Conservation (phyloP, 2,113 vertebrate genomes). For the Apus apus region DNA sequence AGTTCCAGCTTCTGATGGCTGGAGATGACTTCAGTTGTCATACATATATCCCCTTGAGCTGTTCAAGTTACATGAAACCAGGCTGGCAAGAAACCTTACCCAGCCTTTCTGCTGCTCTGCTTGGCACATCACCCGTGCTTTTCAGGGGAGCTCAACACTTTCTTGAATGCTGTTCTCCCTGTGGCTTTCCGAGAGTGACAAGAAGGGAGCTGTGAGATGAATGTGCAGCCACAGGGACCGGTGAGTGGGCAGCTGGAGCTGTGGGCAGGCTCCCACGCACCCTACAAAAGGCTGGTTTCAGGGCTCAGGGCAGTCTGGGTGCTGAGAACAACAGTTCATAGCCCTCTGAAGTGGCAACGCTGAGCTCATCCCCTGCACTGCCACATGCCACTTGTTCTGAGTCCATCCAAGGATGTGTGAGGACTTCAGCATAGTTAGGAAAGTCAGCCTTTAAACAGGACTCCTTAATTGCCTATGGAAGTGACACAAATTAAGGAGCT, state of each 20-base stretch:
- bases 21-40: neutral
- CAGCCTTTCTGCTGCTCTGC: neutral
- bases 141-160: neutral
- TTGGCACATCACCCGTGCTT: neutral
- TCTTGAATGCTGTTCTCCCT: neutral
- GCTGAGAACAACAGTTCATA: neutral
- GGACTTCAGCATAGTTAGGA: neutral
- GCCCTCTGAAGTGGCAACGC: accelerated
- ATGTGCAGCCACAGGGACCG: neutral
- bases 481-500: neutral
- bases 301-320: accelerated
- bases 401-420: accelerated
- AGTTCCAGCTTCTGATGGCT: neutral
- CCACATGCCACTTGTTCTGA: accelerated
- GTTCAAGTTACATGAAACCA: neutral
- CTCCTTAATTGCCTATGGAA: neutral
- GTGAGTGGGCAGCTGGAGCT: neutral
- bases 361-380: neutral
- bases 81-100: neutral
- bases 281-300: neutral
- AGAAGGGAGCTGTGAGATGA: neutral
- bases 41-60: accelerated
- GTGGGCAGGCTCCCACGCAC: accelerated
- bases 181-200: neutral
- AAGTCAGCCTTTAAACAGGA: neutral